Conservation (phyloP, 2,797 vertebrate genomes). For the Myotis planiceps region DNA sequence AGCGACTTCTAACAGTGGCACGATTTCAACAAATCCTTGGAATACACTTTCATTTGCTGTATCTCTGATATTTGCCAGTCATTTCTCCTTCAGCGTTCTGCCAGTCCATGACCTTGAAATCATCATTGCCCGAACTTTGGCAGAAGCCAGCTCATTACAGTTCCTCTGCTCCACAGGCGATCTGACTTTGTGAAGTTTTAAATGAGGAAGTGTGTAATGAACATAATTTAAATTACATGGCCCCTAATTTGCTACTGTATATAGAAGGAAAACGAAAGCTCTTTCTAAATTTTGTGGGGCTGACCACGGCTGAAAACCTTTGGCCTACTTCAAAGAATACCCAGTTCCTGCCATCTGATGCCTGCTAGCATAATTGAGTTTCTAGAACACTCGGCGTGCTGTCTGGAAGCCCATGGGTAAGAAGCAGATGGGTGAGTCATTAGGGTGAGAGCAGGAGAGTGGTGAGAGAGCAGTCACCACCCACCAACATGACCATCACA, state of each 20-base stretch:
- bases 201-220: slow-evolving; percentile 63
- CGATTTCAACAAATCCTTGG: slow-evolving; percentile 72
- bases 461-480: background rate
- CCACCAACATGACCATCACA: background rate
- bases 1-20: slow-evolving; percentile 62
- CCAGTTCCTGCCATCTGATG: slow-evolving; percentile 41
- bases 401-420: slow-evolving; percentile 32
- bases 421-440: slow-evolving; percentile 68
- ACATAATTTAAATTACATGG: slow-evolving; percentile 68
- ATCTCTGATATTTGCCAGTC: slow-evolving; percentile 75
- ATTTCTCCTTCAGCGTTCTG: slow-evolving; percentile 51
- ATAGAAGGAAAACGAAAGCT: slow-evolving; percentile 57
- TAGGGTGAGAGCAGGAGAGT: background rate
- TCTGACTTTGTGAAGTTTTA: slow-evolving; percentile 72
- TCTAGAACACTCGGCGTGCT: slow-evolving; percentile 23
- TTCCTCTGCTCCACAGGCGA: slow-evolving; percentile 62
- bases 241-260: slow-evolving; percentile 52
- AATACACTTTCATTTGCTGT: slow-evolving; percentile 57
- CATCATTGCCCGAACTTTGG: slow-evolving; percentile 68
- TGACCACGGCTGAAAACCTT: slow-evolving; percentile 19
- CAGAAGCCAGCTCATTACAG: slow-evolving; percentile 57
- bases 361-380: slow-evolving; percentile 39
- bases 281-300: slow-evolving; percentile 38
- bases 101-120: slow-evolving; percentile 76
- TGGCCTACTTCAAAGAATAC: slow-evolving; percentile 52